Evolutionary conservation across 1,140 invertebrate species (phyloP), one percentile per base, ranked within the genome.

Genomic region (Leptonema lineaticorne): DNA sequence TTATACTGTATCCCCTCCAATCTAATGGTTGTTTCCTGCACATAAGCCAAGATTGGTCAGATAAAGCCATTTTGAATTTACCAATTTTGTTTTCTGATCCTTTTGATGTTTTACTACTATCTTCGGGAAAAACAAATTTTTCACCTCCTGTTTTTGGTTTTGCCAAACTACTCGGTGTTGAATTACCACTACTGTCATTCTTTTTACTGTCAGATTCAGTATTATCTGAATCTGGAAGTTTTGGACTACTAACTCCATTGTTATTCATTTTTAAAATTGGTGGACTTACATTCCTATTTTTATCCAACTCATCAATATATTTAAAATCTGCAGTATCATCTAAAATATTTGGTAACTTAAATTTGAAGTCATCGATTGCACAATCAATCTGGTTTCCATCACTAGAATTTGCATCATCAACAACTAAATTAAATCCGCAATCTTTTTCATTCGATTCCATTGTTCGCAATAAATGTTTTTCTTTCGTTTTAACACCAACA

Each of bases 1-100:
- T 72, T 11, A 68, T 62, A 46, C 45, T 65, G 56, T 68, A 70
- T 9, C 68, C 57, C 62, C 68, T 73, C 68, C 69, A 73, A 59
- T 73, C 69, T 7, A 73, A 56, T 0, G 65, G 60, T 1, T 68
- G 63, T 30, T 72, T 68, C 29, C 60, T 48, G 37, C 62, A 62
- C 8, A 63, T 11, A 16, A 73, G 68, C 71, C 71, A 73, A 20
- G 57, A 65, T 8, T 63, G 71, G 11, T 73, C 69, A 26, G 65
- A 41, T 20, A 68, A 16, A 46, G 69, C 60, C 8, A 67, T 69
- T 60, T 69, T 72, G 27, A 72, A 63, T 46, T 71, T 71, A 7
- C 56, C 56, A 30, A 59, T 46, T 68, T 37, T 66, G 28, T 14
- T 70, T 33, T 70, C 46, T 30, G 33, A 1, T 37, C 53, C 37